Evolutionary conservation across 2,797 vertebrate genomes (phyloP), one percentile per base, ranked within the genome.

Genomic region (Myripristis jacobus): DNA sequence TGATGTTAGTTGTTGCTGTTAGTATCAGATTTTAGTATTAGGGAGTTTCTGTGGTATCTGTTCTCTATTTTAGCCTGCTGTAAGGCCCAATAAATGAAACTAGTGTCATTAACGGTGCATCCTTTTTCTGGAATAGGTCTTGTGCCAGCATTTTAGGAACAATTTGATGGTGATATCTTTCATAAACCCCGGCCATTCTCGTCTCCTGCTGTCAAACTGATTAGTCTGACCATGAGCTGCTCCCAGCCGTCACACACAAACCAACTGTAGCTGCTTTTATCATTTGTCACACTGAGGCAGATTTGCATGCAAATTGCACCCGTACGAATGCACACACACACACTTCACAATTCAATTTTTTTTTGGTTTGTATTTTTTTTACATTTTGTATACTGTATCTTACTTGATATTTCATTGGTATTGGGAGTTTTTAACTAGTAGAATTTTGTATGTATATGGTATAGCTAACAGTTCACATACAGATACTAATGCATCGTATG

Each of bases 351-450:
- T 21, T 69, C 57, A 72, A 52, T 79, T 76, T 60, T 85, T 78
- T 66, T 56, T 79, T n/a, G n/a, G n/a, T n/a, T n/a, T n/a, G n/a
- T n/a, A n/a, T 79, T 88, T 86, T 87, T 78, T 79, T 79, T 46
- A 65, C 82, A 85, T 91, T 87, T 91, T 90, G 68, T 92, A 91
- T 68, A 74, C 69, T 73, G 51, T 60, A 53, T 58, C 64, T 91
- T 84, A 90, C 78, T 82, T 89, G 79, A 87, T 90, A 84, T 90
- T 90, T 75, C 88, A 90, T 89, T 83, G 83, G 81, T 90, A 89
- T 87, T 88, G 89, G 91, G 91, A 92, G 89, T 90, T 88, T 92
- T 92, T 94, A n/a, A 92, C 87, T 94, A 93, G 91, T 92, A 87
- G 85, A 87, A 89, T 93, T 94, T 94, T 94, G 92, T 94, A 92